phyloP scores from a whole-genome alignment of 2,888 invertebrate species.

The Chaetoderma sp. region DNA sequence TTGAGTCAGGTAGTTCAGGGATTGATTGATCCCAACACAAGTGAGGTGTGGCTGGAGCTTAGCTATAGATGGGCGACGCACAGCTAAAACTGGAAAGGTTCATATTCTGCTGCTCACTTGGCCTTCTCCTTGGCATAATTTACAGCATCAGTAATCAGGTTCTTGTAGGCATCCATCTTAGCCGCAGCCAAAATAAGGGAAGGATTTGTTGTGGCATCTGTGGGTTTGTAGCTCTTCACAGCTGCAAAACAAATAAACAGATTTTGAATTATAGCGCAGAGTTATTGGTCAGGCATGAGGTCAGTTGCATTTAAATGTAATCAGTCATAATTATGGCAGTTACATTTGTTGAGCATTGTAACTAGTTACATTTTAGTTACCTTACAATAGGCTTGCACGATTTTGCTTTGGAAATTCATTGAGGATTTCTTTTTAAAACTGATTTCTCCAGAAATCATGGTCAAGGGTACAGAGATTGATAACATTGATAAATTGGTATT shows the following conservation, averaged over 20 bases:
- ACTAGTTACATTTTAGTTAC: no score
- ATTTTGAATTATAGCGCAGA: no score
- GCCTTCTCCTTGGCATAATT: constrained; percentile 82
- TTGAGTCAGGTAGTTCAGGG: no score
- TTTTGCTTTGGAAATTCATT: no score
- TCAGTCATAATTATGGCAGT: neutral
- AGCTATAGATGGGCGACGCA: neutral
- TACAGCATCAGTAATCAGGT: constrained; percentile 89
- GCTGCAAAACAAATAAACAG: constrained; percentile 77
- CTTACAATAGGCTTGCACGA: neutral
- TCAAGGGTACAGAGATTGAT: no score
- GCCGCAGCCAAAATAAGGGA: constrained; percentile 96
- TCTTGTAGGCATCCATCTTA: constrained; percentile 91
- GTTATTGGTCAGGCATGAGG: neutral
- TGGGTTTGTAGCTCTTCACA: constrained; percentile 96
- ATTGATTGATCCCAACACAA: neutral
- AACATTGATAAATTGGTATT: no score
- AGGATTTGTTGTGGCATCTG: constrained; percentile 99
- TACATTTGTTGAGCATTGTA: no score
- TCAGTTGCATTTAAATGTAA: no score
- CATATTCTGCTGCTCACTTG: constrained; percentile 65
- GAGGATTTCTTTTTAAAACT: no score
- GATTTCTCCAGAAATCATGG: no score
- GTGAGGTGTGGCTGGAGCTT: neutral
- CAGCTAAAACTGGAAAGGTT: neutral